Conservation (phyloP, 2,113 vertebrate genomes). For the Stegostoma tigrinum region DNA sequence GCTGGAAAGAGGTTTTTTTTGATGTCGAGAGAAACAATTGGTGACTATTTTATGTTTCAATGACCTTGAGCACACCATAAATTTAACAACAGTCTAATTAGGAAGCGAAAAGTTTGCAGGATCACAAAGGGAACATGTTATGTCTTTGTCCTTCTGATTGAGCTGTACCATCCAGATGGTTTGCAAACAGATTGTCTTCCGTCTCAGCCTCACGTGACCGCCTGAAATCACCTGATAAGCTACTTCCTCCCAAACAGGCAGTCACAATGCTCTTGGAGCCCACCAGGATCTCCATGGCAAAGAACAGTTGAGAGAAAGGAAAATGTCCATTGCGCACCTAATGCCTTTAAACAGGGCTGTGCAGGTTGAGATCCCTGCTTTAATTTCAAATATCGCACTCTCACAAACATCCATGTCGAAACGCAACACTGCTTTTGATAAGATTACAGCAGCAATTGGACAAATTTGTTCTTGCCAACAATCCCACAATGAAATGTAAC, state of each 20-base stretch:
- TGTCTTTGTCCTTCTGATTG: too few relatives aligned
- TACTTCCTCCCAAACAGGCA: background rate
- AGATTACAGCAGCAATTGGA: background rate
- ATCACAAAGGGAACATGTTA: background rate
- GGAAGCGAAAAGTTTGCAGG: background rate
- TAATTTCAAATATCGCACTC: background rate
- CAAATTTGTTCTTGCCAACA: background rate
- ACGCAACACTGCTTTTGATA: background rate
- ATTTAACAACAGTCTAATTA: background rate
- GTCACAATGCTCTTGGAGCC: background rate
- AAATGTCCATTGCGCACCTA: background rate
- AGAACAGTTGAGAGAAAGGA: background rate
- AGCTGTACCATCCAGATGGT: background rate
- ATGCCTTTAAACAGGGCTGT: background rate
- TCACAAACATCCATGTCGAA: background rate
- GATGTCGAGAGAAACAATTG: background rate
- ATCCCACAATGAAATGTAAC: background rate
- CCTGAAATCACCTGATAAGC: background rate
- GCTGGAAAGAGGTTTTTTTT: background rate
- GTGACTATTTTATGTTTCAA: background rate
- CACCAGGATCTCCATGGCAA: background rate
- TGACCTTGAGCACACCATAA: background rate
- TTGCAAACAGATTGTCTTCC: background rate
- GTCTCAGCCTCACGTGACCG: background rate
- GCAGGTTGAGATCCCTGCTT: background rate